These are phyloP conservation scores for Nannospalax galili DNA, from an alignment of 2,113 vertebrate species.

Conservation along the genomic window DNA sequence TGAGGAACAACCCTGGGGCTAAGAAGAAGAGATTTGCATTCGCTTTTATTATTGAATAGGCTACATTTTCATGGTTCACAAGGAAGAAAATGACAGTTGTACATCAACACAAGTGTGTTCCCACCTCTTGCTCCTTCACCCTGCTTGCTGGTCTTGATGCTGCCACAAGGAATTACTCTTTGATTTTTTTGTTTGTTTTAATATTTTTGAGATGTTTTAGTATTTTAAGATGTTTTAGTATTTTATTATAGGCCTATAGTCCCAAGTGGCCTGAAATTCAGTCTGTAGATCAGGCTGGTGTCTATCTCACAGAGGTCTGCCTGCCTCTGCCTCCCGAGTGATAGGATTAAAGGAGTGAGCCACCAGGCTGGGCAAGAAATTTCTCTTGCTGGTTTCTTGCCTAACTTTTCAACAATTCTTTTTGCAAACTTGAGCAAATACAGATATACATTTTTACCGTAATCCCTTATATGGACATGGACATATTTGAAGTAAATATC, in stretches of 20 bases:
- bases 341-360: too few relatives aligned
- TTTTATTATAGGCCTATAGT: too few relatives aligned
- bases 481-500: background rate
- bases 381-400: background rate
- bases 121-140: fast-evolving
- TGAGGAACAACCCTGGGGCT: background rate
- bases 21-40: background rate
- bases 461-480: too few relatives aligned
- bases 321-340: too few relatives aligned
- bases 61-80: background rate
- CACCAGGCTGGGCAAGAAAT: too few relatives aligned
- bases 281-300: too few relatives aligned
- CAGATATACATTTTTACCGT: background rate
- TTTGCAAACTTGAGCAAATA: background rate
- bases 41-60: background rate
- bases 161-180: background rate
- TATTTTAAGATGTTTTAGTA: too few relatives aligned
- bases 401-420: background rate
- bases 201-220: too few relatives aligned
- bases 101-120: fast-evolving
- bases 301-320: too few relatives aligned
- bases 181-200: too few relatives aligned
- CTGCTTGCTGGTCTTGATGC: too few relatives aligned
- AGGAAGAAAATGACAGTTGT: background rate
- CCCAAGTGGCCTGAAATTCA: too few relatives aligned